Evolutionary conservation across 2,888 invertebrate genomes (phyloP).

Genomic region (Aleiodes alternator): DNA sequence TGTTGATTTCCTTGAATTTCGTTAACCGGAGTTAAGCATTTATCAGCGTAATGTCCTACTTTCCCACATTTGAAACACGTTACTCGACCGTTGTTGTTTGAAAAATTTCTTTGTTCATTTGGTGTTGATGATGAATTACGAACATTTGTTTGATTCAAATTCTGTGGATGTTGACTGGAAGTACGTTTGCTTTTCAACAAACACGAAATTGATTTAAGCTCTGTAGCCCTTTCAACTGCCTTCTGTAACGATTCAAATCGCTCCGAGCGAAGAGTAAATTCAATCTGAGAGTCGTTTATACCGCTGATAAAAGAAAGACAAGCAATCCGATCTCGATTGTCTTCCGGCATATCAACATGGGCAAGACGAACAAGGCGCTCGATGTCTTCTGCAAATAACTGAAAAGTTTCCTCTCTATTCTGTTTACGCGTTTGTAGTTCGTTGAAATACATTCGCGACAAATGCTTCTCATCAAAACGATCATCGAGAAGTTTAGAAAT

Average conservation of each 20-base stretch:
- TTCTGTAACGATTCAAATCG: too few relatives aligned
- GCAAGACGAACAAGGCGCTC: neutral
- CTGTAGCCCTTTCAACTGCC: too few relatives aligned
- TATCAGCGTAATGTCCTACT: neutral
- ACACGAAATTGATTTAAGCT: too few relatives aligned
- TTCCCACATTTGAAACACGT: conserved; percentile 3
- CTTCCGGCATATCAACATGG: neutral
- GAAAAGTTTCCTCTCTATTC: conserved; percentile 6
- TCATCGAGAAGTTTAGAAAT: neutral
- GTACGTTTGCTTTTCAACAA: too few relatives aligned
- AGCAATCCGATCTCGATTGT: neutral
- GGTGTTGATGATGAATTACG: too few relatives aligned
- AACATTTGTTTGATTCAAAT: too few relatives aligned
- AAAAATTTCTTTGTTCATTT: too few relatives aligned
- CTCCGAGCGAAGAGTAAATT: conserved; percentile 4
- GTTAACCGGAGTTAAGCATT: neutral
- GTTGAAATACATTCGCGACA: conserved; percentile 15
- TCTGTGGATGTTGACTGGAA: too few relatives aligned
- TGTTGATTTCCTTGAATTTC: neutral
- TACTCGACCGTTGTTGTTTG: neutral
- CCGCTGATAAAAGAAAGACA: conserved; percentile 4
- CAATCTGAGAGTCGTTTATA: conserved; percentile 1
- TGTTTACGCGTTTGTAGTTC: conserved; percentile 8
- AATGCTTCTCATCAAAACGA: neutral
- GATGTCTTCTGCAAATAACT: neutral